phyloP scores from a whole-genome alignment of 2,113 vertebrate species.

The Protomyctophum bolini region DNA sequence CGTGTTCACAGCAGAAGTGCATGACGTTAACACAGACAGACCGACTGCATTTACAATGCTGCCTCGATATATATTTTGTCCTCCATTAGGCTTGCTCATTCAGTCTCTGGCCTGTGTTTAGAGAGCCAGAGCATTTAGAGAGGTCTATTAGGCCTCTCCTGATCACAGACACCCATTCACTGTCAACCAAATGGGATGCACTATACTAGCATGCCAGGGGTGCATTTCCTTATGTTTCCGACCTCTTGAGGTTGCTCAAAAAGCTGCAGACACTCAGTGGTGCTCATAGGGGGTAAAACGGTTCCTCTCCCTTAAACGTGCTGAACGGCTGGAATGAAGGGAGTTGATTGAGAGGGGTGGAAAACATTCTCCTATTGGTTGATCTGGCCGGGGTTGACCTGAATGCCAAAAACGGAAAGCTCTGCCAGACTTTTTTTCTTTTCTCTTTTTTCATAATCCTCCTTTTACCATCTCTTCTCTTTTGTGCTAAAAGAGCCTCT shows the following conservation, averaged over 20 bases:
- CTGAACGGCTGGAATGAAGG: slow-evolving; percentile 30
- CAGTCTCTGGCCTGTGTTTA: slow-evolving; percentile 25
- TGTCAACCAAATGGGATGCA: slow-evolving; percentile 17
- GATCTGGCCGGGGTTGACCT: slow-evolving; percentile 59
- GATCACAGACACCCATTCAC: slow-evolving; percentile 20
- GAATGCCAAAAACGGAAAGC: slow-evolving; percentile 65
- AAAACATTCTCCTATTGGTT: slow-evolving; percentile 44
- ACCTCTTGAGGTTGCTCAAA: slow-evolving; percentile 43
- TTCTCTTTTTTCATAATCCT: slow-evolving; percentile 53
- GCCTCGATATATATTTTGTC: background rate
- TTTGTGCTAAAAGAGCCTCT: slow-evolving; percentile 58
- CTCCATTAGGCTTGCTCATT: background rate
- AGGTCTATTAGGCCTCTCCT: slow-evolving; percentile 17
- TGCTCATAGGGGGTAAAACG: slow-evolving; percentile 44
- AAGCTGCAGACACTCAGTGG: slow-evolving; percentile 40
- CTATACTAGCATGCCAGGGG: slow-evolving; percentile 2
- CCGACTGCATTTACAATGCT: slow-evolving; percentile 15
- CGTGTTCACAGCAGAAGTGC: background rate
- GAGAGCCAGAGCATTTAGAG: slow-evolving; percentile 28
- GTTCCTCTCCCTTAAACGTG: slow-evolving; percentile 41
- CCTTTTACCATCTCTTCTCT: slow-evolving; percentile 63
- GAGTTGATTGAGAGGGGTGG: slow-evolving; percentile 35
- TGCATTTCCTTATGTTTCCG: slow-evolving; percentile 34
- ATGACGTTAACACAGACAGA: slow-evolving; percentile 18
- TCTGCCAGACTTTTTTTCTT: slow-evolving; percentile 51